These are phyloP conservation scores for Heliocidaris erythrogramma DNA, from an alignment of 35 echinoderm and acorn worm genomes.

Conservation along the genomic window DNA sequence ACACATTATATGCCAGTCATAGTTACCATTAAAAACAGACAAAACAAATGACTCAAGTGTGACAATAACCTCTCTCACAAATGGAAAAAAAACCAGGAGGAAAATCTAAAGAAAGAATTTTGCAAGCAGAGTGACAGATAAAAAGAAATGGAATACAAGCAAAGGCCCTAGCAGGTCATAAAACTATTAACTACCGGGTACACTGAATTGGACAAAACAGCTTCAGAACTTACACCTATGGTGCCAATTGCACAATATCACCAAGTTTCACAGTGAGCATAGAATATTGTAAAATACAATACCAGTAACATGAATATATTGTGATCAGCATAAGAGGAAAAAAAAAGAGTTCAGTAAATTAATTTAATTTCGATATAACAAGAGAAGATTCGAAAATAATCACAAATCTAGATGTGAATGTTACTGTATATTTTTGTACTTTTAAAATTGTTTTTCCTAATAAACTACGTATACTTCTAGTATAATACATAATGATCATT, in stretches of 20 bases:
- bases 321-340: neutral
- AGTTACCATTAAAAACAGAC: too few species aligned
- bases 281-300: conserved; percentile 1
- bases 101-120: neutral
- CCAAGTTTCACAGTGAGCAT: neutral
- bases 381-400: neutral
- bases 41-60: neutral
- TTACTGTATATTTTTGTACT: neutral
- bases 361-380: neutral
- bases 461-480: conserved; percentile 1
- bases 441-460: neutral
- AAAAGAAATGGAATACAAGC: neutral
- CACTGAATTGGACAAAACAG: neutral
- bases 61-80: neutral
- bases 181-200: neutral
- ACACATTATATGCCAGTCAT: too few species aligned
- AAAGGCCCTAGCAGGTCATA: neutral
- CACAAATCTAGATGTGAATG: neutral
- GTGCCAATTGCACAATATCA: neutral
- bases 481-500: neutral
- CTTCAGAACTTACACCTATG: neutral
- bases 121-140: neutral
- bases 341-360: neutral
- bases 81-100: neutral
- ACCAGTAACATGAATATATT: neutral